These are phyloP conservation scores for Trichacis sp. DNA, from an alignment of 2,888 invertebrate genomes.

Conservation along the genomic window DNA sequence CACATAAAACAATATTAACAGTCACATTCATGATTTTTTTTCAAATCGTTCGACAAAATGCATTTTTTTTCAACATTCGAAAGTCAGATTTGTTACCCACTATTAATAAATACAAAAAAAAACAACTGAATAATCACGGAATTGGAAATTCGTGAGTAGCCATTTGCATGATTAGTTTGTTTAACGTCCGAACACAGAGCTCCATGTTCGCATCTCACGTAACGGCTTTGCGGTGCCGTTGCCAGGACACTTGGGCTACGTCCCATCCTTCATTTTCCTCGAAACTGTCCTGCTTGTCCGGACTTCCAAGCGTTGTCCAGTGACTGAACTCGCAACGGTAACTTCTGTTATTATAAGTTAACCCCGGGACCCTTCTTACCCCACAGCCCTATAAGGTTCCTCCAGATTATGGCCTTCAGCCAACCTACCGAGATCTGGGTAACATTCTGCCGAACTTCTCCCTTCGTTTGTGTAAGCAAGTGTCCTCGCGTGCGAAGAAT, in stretches of 20 bases:
- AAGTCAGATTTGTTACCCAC: too few species aligned
- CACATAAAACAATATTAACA: too few species aligned
- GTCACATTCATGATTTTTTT: too few species aligned
- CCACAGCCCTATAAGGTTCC: constrained; percentile 44
- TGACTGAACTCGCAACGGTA: constrained; percentile 63
- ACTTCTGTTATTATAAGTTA: constrained; percentile 70
- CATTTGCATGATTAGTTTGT: constrained; percentile 46
- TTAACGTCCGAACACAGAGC: constrained; percentile 52
- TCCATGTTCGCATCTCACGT: constrained; percentile 59
- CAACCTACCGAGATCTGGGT: constrained; percentile 62
- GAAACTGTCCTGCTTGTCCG: constrained; percentile 55
- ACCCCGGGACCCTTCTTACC: constrained; percentile 52
- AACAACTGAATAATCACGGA: too few species aligned
- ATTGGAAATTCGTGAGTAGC: not conserved
- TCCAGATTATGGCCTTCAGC: constrained; percentile 67
- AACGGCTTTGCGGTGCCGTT: constrained; percentile 59
- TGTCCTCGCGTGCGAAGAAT: constrained; percentile 63
- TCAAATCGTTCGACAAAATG: too few species aligned
- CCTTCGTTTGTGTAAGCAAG: constrained; percentile 64
- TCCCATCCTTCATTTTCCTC: constrained; percentile 66
- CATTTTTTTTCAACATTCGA: too few species aligned
- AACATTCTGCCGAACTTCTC: constrained; percentile 58
- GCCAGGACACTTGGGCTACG: constrained; percentile 66
- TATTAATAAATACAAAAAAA: too few species aligned
- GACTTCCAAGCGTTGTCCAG: constrained; percentile 61